Percentiles rank a stretch among this genome's conserved stretches.
These are phyloP conservation scores for Halcyon leucocephala DNA, from an alignment of 2,797 vertebrate genomes.

Conservation along the genomic window DNA sequence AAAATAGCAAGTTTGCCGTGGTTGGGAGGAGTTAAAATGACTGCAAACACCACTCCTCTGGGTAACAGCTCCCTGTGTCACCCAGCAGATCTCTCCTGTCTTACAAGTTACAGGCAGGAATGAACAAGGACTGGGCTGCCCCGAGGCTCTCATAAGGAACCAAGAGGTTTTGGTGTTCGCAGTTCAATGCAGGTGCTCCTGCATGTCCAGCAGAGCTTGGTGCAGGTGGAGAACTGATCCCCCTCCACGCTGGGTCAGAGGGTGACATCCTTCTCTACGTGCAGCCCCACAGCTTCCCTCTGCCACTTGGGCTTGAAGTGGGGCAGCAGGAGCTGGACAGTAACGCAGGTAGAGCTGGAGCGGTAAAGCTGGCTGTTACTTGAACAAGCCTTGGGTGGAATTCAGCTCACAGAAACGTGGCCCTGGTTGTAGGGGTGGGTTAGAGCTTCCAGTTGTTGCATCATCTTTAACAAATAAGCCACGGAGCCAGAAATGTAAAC, in stretches of 20 bases:
- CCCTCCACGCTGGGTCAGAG: neutral
- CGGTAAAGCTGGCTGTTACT: neutral
- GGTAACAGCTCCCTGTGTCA: neutral
- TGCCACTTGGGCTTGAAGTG: neutral
- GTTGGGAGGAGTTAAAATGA: conserved; percentile 55
- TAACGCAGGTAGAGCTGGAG: neutral
- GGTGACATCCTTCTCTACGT: neutral
- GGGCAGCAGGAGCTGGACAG: neutral
- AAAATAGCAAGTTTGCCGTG: conserved; percentile 29
- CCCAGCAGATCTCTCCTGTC: neutral
- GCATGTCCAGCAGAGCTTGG: neutral
- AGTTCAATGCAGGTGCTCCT: neutral
- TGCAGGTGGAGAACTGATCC: neutral
- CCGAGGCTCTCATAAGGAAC: neutral
- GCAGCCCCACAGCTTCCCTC: neutral
- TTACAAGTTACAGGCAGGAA: neutral
- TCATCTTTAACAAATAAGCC: neutral
- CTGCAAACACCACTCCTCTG: conserved; percentile 40
- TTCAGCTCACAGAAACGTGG: neutral
- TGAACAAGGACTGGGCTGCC: neutral
- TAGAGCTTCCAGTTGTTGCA: neutral
- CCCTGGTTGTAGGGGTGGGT: neutral
- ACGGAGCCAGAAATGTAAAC: neutral
- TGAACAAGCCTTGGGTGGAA: neutral
- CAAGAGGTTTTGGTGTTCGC: neutral